phyloP scores from a whole-genome alignment of 2,797 vertebrate species.

The Coccyzus lansbergi region DNA sequence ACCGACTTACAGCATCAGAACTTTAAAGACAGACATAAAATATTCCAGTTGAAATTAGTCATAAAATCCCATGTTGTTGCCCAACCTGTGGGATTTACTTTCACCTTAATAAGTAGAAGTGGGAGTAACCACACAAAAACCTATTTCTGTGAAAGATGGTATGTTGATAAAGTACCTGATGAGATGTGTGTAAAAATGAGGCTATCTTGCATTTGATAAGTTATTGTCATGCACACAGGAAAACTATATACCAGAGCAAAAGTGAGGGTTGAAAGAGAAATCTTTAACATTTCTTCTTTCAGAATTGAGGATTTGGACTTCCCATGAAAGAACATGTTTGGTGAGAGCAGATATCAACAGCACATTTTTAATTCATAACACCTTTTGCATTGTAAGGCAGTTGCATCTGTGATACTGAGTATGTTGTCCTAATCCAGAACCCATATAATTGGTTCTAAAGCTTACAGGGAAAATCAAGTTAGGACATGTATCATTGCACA shows the following conservation, averaged over 20 bases:
- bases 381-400: background rate
- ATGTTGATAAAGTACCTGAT: background rate
- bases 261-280: background rate
- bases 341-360: background rate
- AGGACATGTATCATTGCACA: fast-evolving
- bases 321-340: background rate
- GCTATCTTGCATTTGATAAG: background rate
- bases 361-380: background rate
- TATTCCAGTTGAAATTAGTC: background rate
- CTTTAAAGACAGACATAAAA: background rate
- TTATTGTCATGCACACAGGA: background rate
- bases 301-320: background rate
- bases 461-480: background rate
- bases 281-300: background rate
- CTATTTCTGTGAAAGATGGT: background rate
- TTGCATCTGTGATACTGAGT: background rate
- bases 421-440: background rate
- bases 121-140: background rate
- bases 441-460: background rate
- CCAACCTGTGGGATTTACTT: background rate
- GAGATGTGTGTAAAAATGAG: background rate
- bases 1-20: background rate
- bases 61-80: background rate
- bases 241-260: background rate
- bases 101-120: background rate